Base-by-base conservation (phyloP, 2,888 invertebrate species). In the Mellilla xanthometata region DNA sequence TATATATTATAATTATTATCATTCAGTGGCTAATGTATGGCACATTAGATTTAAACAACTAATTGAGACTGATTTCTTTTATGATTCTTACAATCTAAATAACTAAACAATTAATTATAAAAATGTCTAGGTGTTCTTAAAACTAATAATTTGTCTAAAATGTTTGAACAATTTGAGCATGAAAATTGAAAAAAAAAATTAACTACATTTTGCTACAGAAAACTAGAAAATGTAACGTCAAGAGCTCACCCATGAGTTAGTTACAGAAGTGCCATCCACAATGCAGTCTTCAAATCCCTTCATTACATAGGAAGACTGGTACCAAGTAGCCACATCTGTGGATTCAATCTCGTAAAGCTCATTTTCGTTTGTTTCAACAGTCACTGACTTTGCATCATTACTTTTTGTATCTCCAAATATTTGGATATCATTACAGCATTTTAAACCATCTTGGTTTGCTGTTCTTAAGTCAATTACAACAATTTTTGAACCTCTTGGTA, bases 211-310 rank as follows among this genome's bases (percentile, higher is more conserved):
- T 52, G 34, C 60, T 59, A 59, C 27, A 26, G 12, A 31, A 27
- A 27, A 34, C 22, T 3, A 34, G 0, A 12, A n/a, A 22, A 27
- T 11, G 2, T 36, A 6, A 12, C 10, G 12, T 68, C 61, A 72
- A 51, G 68, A 71, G 41, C 71, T 64, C 19, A 74, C 54, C 92
- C 92, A 92, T 29, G 76, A 63, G 60, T 91, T 91, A 8, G 89
- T 87, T 12, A 91, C 80, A 7, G 92, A 91, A 56, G 74, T 80
- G 19, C 91, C 91, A 72, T 91, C 87, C 8, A 92, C 78, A 67
- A 86, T 66, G 59, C 84, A 85, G 63, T 92, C 92, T 77, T 91
- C 92, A 59, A 91, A 92, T 10, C 92, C 92, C 67, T 91, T 91
- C 73, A 92, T 80, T 15, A 88, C 71, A 68, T 86, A 83, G 38